A percentile compares a stretch with the other conserved stretches of the same genome.
phyloP scores from a whole-genome alignment of 2,888 invertebrate genomes.

The Iphiclides podalirius region DNA sequence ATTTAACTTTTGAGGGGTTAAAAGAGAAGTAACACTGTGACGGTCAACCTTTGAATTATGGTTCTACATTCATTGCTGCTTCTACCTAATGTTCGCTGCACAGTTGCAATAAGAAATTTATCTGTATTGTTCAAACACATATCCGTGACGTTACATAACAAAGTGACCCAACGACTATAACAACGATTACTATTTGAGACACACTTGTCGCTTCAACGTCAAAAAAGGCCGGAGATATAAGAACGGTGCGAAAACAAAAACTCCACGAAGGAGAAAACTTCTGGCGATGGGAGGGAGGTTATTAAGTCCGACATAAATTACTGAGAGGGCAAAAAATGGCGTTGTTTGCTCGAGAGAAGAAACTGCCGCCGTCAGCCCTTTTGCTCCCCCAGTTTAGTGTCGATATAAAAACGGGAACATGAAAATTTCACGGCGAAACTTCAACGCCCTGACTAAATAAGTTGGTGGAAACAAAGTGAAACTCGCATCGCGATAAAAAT shows the following conservation, averaged over 20 bases:
- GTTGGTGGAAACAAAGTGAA: not conserved
- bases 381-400: not conserved
- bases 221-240: no score
- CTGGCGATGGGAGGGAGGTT: not conserved
- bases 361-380: constrained; percentile 1
- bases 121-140: no score
- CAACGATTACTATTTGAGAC: no score
- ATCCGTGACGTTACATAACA: no score
- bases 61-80: no score
- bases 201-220: no score
- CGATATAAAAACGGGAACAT: not conserved
- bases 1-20: no score
- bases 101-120: no score
- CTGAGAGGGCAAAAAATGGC: not conserved
- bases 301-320: constrained; percentile 6
- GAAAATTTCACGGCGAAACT: not conserved
- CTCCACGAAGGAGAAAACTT: not conserved
- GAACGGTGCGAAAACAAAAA: not conserved
- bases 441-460: not conserved
- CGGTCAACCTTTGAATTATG: no score
- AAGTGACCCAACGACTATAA: no score
- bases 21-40: no score
- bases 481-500: not conserved
- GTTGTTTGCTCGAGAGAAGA: constrained; percentile 1
- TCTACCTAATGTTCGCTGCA: no score